Evolutionary conservation across 2,797 vertebrate genomes (phyloP).

Genomic region (Pseudochaenichthys georgianus): DNA sequence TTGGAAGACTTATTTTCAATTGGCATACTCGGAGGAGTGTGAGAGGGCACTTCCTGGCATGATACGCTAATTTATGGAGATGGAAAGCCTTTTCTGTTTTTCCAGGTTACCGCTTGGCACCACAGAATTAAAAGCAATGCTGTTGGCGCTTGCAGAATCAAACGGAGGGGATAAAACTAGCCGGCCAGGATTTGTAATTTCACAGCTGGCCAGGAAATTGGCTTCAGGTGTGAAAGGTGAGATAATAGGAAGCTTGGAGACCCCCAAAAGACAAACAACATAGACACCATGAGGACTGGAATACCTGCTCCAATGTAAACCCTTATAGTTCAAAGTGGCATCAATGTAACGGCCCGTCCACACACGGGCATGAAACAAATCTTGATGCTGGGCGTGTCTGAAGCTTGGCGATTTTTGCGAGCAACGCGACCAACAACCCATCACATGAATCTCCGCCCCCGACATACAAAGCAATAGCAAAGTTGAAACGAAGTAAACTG

Average conservation of each 20-base stretch:
- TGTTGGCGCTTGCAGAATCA: slow-evolving; percentile 28
- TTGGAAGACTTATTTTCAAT: slow-evolving; percentile 21
- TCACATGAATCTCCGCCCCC: no score
- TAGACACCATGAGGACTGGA: slow-evolving; percentile 6
- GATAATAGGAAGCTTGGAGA: slow-evolving; percentile 36
- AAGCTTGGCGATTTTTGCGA: no score
- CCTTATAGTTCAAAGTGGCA: slow-evolving; percentile 31
- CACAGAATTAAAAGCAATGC: slow-evolving; percentile 45
- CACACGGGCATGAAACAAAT: no score
- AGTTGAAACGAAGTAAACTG: no score
- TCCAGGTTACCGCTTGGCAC: slow-evolving; percentile 47
- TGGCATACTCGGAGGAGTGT: slow-evolving; percentile 24
- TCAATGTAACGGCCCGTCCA: slow-evolving; percentile 4
- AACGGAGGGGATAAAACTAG: slow-evolving; percentile 29
- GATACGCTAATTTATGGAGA: slow-evolving; percentile 61
- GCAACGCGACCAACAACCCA: no score
- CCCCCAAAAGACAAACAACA: slow-evolving; percentile 23
- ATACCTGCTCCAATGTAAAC: slow-evolving; percentile 24
- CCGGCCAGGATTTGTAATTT: slow-evolving; percentile 51
- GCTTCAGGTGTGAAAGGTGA: slow-evolving; percentile 20
- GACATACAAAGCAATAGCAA: no score
- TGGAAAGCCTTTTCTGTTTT: slow-evolving; percentile 38
- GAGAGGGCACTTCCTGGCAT: slow-evolving; percentile 33
- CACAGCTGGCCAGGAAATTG: slow-evolving; percentile 38
- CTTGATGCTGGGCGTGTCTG: no score